phyloP scores from a whole-genome alignment of 2,797 vertebrate genomes.

The Sebastes iracundus region DNA sequence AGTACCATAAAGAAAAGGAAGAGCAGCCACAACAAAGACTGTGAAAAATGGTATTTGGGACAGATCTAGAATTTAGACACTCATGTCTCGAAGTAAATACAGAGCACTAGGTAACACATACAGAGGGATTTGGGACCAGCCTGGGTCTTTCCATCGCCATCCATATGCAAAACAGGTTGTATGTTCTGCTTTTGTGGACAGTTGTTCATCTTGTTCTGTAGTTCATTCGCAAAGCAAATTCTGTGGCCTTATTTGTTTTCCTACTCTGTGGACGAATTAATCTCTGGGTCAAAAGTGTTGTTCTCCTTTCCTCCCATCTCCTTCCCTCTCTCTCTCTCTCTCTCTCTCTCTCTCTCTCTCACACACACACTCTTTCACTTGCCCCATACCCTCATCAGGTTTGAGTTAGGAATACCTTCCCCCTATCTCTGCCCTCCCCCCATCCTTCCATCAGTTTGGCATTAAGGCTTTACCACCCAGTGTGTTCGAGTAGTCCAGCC shows the following conservation, averaged over 20 bases:
- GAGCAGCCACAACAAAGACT: too few species aligned
- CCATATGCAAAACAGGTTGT: not conserved
- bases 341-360: not conserved
- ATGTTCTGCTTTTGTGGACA: not conserved
- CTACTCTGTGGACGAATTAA: not conserved
- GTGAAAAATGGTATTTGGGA: too few species aligned
- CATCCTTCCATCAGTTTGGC: constrained; percentile 47
- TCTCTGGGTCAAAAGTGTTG: constrained; percentile 1
- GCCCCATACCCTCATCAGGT: constrained; percentile 27
- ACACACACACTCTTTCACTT: not conserved
- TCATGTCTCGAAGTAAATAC: too few species aligned
- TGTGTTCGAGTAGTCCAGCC: constrained; percentile 17
- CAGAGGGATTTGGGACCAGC: too few species aligned
- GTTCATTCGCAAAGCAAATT: constrained; percentile 4
- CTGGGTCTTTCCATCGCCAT: not conserved
- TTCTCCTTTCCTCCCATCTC: not conserved
- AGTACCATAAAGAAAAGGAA: too few species aligned
- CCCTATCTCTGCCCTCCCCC: constrained; percentile 1
- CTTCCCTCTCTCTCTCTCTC: not conserved
- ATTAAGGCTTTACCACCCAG: constrained; percentile 57
- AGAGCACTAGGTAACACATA: too few species aligned
- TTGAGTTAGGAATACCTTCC: constrained; percentile 44
- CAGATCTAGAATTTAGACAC: too few species aligned
- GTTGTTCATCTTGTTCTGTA: not conserved
- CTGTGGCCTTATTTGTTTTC: constrained; percentile 10